A percentile compares a stretch with the other conserved stretches of the same genome.
phyloP scores from a whole-genome alignment of 2,888 invertebrate species.

The Polymixis flavicincta region DNA sequence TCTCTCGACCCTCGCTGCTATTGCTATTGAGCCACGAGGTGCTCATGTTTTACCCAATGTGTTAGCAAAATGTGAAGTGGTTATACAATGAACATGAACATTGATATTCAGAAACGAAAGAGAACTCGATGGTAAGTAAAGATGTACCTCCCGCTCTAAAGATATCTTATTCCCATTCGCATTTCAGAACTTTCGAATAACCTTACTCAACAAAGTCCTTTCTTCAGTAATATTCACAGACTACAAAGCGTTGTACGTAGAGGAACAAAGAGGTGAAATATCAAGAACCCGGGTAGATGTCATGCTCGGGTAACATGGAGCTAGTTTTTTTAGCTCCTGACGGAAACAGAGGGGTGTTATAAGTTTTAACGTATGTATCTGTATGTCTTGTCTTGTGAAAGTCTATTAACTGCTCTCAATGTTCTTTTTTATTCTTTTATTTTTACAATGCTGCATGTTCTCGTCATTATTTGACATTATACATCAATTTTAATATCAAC shows the following conservation, averaged over 20 bases:
- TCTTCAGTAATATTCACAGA: conserved; percentile 30
- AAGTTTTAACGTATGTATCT: no score
- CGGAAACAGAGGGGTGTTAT: no score
- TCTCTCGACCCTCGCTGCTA: no score
- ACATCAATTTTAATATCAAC: no score
- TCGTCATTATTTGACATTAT: no score
- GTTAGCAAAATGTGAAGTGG: not conserved
- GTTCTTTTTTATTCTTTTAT: no score
- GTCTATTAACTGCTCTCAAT: no score
- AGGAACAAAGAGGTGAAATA: conserved; percentile 35
- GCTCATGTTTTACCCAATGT: no score
- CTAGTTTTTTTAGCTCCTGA: not conserved
- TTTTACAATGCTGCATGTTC: no score
- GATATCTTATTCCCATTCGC: conserved; percentile 28
- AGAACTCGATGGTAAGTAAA: not conserved
- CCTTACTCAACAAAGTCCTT: conserved; percentile 22
- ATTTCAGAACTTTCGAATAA: conserved; percentile 19
- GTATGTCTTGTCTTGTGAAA: no score
- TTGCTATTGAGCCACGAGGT: no score
- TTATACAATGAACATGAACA: not conserved
- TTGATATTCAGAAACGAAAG: conserved; percentile 23
- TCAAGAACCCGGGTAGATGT: conserved; percentile 32
- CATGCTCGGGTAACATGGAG: not conserved
- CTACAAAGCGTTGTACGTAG: conserved; percentile 42
- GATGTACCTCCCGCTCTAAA: not conserved